These are phyloP conservation scores for Steinernema hermaphroditum DNA, from an alignment of 2,888 invertebrate genomes.

Conservation along the genomic window DNA sequence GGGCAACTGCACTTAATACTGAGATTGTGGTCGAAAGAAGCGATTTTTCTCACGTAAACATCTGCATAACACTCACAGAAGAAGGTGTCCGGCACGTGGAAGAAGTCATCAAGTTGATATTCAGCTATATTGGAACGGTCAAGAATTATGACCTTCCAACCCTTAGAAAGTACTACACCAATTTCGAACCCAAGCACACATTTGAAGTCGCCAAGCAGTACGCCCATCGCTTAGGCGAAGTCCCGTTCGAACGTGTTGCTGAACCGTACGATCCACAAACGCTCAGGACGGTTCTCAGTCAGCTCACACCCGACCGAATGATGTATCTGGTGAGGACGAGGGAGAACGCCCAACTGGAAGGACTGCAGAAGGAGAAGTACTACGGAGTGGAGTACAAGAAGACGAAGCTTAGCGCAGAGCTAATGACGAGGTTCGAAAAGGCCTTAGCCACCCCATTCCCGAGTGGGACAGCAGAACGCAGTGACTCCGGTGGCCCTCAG, in stretches of 20 bases:
- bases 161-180: conserved; percentile 69
- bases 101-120: neutral
- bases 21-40: conserved; percentile 73
- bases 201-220: conserved; percentile 71
- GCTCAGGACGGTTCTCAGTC: neutral
- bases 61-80: neutral
- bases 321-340: neutral
- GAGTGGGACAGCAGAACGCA: neutral
- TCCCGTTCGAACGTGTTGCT: conserved; percentile 66
- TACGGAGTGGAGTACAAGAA: neutral
- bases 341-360: neutral
- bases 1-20: conserved; percentile 72
- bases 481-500: conserved; percentile 27
- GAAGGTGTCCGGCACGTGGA: neutral
- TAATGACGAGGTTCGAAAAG: neutral
- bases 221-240: conserved; percentile 80
- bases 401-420: neutral
- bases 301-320: neutral
- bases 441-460: neutral
- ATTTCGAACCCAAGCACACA: conserved; percentile 51
- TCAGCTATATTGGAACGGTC: neutral
- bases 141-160: conserved; percentile 74
- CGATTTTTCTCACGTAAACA: conserved; percentile 87
- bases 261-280: conserved; percentile 25
- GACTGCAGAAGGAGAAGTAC: neutral